These are phyloP conservation scores for Eugnorisma glareosa DNA, from an alignment of 2,888 invertebrate species.

Conservation along the genomic window DNA sequence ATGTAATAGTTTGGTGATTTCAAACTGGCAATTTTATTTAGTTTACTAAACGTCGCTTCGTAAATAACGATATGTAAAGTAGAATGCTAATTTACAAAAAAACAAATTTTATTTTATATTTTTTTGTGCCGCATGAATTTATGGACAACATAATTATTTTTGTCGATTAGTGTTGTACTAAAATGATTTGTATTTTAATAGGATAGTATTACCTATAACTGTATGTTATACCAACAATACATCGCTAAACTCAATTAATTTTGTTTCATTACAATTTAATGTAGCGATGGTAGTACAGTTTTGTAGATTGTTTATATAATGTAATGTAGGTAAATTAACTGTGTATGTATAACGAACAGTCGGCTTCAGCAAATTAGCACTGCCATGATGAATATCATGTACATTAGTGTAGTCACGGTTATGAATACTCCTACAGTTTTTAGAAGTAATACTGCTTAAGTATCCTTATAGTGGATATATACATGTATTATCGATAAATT, in stretches of 20 bases:
- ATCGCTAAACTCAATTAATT: slow-evolving; percentile 18
- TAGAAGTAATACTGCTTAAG: slow-evolving; percentile 18
- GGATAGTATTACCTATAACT: slow-evolving; percentile 20
- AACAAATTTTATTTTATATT: slow-evolving; percentile 17
- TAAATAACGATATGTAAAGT: slow-evolving; percentile 33
- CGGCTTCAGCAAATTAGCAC: slow-evolving; percentile 67
- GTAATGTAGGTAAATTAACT: slow-evolving; percentile 40
- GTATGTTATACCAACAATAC: slow-evolving; percentile 23
- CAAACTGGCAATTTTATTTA: slow-evolving; percentile 23
- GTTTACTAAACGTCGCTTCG: slow-evolving; percentile 12
- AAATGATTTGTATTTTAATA: slow-evolving; percentile 43
- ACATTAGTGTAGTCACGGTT: slow-evolving; percentile 46
- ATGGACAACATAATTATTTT: slow-evolving; percentile 12
- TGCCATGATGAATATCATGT: slow-evolving; percentile 70
- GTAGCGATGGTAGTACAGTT: slow-evolving; percentile 47
- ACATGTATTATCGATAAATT: slow-evolving; percentile 25
- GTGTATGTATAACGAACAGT: slow-evolving; percentile 43
- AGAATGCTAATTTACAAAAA: slow-evolving; percentile 22
- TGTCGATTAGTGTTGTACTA: slow-evolving; percentile 20
- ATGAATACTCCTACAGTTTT: slow-evolving; percentile 38
- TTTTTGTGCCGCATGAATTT: slow-evolving; percentile 12
- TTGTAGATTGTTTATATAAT: slow-evolving; percentile 49
- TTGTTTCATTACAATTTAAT: slow-evolving; percentile 22
- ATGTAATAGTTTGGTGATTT: slow-evolving; percentile 37
- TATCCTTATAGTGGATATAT: slow-evolving; percentile 40